A percentile compares a stretch with the other conserved stretches of the same genome.
Evolutionary conservation across 2,797 vertebrate genomes (phyloP).

Genomic region (Neomorphus geoffroyi): DNA sequence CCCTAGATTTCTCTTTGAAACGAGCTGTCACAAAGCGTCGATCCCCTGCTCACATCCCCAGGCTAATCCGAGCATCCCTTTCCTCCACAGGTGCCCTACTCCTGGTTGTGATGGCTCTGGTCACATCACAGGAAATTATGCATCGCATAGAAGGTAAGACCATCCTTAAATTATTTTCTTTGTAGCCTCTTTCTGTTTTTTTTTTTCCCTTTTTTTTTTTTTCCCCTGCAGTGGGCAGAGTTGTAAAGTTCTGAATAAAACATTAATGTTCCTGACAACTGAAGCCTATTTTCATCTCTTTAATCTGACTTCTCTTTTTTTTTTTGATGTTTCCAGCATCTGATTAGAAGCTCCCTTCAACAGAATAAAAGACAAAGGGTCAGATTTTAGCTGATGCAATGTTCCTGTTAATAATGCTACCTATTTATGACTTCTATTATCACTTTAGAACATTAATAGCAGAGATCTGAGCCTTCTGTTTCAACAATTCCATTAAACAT

Average conservation of each 20-base stretch:
- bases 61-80: slow-evolving; percentile 29
- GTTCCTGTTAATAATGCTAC: slow-evolving; percentile 69
- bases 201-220: background rate
- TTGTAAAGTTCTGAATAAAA: slow-evolving; percentile 42
- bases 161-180: slow-evolving; percentile 7
- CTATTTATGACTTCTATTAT: slow-evolving; percentile 76
- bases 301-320: slow-evolving; percentile 48
- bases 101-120: slow-evolving; percentile 97
- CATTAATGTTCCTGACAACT: slow-evolving; percentile 24
- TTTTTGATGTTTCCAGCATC: slow-evolving; percentile 53
- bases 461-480: slow-evolving; percentile 61
- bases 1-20: background rate
- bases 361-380: slow-evolving; percentile 66
- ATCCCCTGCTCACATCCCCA: background rate
- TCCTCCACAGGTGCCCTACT: slow-evolving; percentile 90
- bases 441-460: slow-evolving; percentile 67
- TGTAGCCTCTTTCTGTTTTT: background rate
- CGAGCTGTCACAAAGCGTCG: background rate
- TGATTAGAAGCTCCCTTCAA: slow-evolving; percentile 46
- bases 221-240: background rate
- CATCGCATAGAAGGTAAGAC: slow-evolving; percentile 94
- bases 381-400: slow-evolving; percentile 68
- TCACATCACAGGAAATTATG: slow-evolving; percentile 98
- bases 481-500: slow-evolving; percentile 68
- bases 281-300: slow-evolving; percentile 60